Base-by-base conservation (phyloP, 2,888 invertebrate species). In the Scaptomyza caliginosa region DNA sequence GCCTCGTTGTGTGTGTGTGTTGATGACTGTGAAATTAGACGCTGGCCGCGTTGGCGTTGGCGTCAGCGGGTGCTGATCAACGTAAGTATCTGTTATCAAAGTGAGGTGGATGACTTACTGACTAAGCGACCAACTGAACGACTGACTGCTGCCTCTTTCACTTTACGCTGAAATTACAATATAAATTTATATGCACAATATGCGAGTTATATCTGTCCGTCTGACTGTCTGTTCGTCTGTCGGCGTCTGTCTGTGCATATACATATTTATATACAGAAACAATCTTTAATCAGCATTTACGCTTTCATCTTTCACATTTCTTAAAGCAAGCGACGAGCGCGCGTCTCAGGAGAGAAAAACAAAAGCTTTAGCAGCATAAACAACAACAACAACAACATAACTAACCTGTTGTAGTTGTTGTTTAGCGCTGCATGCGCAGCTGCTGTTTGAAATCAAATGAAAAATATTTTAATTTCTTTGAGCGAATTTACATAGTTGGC, bases 251-350 rank as follows among this genome's bases (percentile, higher is more conserved):
- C n/a, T 38, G 19, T 58, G 7, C 36, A 23, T 10, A 49, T 56
- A 34, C 42, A 49, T 66, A 70, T 78, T 57, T 74, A 63, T 59
- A 65, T 70, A 80, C 74, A 80, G 86, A 81, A 86, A 86, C 82
- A 81, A 87, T 84, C 88, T 84, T 87, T 80, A 84, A 87, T 84
- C 83, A 84, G 83, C 83, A 84, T 84, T 84, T 84, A 84, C 83
- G 83, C 83, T 84, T 84, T 84, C 83, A 84, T 84, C 83, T 84
- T 84, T 84, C 84, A 84, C 88, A 84, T 84, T 84, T 87, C 62
- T 82, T 87, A 86, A 84, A 82, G 62, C 60, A 71, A 60, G 59
- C 58, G 59, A 57, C 69, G 68, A 75, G 67, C 50, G 34, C 72
- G 49, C 54, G 39, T 55, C 70, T 66, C 54, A 32, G n/a, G 59